phyloP scores from a whole-genome alignment of 2,113 vertebrate genomes.

The Erythrolamprus reginae region DNA sequence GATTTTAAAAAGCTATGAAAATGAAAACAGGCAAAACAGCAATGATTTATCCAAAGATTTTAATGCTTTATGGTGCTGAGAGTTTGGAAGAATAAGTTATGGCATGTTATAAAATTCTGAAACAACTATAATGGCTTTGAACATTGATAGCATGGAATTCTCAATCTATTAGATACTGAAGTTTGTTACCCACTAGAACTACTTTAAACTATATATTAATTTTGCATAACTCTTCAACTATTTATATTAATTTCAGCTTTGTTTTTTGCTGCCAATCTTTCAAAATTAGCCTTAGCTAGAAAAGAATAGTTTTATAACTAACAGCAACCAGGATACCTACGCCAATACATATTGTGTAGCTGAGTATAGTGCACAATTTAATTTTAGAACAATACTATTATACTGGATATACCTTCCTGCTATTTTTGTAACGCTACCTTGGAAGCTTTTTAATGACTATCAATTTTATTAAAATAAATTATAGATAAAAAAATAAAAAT shows the following conservation, averaged over 20 bases:
- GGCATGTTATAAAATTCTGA: slow-evolving; percentile 19
- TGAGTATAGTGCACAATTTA: not conserved
- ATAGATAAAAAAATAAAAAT: not conserved
- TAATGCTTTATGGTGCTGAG: slow-evolving; percentile 40
- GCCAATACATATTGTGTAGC: not conserved
- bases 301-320: not conserved
- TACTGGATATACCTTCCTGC: not conserved
- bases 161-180: slow-evolving; percentile 23
- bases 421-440: not conserved
- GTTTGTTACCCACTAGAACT: not conserved
- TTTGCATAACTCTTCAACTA: not conserved
- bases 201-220: not conserved
- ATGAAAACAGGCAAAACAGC: slow-evolving; percentile 55
- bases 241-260: not conserved
- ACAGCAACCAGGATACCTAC: not conserved
- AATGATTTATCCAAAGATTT: slow-evolving; percentile 44
- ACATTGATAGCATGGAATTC: slow-evolving; percentile 15
- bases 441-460: not conserved
- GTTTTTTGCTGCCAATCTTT: not conserved
- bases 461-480: not conserved
- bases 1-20: slow-evolving; percentile 59
- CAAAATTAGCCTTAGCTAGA: not conserved
- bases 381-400: not conserved
- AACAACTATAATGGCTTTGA: slow-evolving; percentile 26
- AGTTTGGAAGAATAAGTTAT: slow-evolving; percentile 32